Conservation (phyloP, 2,888 invertebrate genomes). For the Odontocolon sp. region DNA sequence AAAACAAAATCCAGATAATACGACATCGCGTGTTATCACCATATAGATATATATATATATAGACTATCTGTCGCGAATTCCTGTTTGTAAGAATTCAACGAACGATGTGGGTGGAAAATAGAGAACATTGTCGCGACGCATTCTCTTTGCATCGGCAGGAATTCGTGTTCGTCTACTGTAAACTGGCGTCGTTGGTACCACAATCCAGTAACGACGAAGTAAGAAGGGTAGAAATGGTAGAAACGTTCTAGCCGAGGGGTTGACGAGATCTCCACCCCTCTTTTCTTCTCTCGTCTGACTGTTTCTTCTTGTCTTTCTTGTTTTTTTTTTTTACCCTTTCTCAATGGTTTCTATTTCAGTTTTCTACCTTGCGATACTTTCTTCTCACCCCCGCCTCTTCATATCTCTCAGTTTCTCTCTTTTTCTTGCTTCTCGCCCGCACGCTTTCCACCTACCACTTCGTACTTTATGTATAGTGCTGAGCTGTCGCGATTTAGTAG, state of each 20-base stretch:
- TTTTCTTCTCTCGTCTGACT: conserved; percentile 26
- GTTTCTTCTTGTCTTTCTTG: conserved; percentile 3
- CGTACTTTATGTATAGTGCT: conserved; percentile 38
- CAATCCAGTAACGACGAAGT: neutral
- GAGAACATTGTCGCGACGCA: neutral
- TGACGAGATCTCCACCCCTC: conserved; percentile 50
- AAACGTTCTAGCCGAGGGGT: conserved; percentile 32
- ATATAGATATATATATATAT: no score
- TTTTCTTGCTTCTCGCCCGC: conserved; percentile 24
- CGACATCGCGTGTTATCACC: no score
- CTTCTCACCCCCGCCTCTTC: neutral
- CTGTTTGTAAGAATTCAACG: no score
- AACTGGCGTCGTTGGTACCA: neutral
- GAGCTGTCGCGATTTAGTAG: conserved; percentile 66
- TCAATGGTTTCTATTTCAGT: conserved; percentile 18
- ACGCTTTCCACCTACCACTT: neutral
- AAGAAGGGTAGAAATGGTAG: conserved; percentile 1
- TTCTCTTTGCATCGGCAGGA: neutral
- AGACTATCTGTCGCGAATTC: no score
- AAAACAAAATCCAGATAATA: no score
- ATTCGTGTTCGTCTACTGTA: neutral
- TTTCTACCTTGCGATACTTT: conserved; percentile 36
- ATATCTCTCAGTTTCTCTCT: conserved; percentile 22
- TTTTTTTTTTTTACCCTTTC: conserved; percentile 25
- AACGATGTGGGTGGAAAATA: neutral